Evolutionary conservation across 1,140 invertebrate species (phyloP).

Genomic region (Leptinotarsa lineolata): DNA sequence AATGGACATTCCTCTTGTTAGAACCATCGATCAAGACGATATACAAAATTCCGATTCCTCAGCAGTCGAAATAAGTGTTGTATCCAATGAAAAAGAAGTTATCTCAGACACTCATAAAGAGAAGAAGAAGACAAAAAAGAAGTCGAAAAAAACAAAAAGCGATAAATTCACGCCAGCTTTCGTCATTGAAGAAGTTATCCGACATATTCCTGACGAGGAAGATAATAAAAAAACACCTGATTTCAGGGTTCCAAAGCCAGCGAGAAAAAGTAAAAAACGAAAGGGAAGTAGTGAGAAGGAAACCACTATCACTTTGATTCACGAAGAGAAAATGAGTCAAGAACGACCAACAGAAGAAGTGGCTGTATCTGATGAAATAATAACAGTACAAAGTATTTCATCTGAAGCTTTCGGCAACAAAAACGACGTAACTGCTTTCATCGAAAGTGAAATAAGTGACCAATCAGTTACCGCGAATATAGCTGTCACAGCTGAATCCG

Average conservation of each 20-base stretch:
- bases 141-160: constrained; percentile 37
- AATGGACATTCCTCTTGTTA: neutral
- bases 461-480: too few relatives aligned
- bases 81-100: neutral
- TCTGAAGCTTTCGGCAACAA: too few relatives aligned
- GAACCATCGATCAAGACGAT: neutral
- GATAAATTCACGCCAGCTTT: constrained; percentile 33
- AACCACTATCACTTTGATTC: neutral
- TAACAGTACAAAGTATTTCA: too few relatives aligned
- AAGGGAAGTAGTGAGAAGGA: neutral
- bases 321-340: neutral
- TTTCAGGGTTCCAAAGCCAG: neutral
- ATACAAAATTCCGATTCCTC: neutral
- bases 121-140: constrained; percentile 36
- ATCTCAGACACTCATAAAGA: neutral
- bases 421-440: too few relatives aligned
- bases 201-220: constrained; percentile 32
- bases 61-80: neutral
- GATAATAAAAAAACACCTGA: neutral
- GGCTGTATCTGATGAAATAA: neutral
- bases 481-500: too few relatives aligned
- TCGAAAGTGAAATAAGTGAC: too few relatives aligned
- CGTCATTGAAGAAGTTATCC: constrained; percentile 35
- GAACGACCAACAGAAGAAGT: neutral
- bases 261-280: neutral